Evolutionary conservation across 2,797 vertebrate genomes (phyloP).

Genomic region (Microcaecilia unicolor): DNA sequence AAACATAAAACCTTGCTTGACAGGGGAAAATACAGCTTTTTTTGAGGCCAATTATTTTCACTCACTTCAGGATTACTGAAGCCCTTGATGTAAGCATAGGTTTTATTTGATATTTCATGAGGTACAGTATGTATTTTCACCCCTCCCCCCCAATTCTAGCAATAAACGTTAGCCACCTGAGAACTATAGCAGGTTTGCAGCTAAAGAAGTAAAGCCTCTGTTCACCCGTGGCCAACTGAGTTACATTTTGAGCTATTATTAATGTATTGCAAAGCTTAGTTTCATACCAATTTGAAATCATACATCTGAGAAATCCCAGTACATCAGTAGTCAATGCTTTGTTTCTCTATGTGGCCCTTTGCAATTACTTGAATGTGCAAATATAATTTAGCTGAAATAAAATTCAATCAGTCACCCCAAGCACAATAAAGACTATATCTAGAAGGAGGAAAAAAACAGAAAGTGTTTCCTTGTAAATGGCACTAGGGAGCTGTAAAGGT

Average conservation of each 20-base stretch:
- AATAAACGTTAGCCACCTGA: slow-evolving; percentile 59
- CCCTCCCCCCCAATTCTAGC: slow-evolving; percentile 58
- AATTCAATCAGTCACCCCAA: slow-evolving; percentile 70
- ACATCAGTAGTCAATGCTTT: slow-evolving; percentile 61
- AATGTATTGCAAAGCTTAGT: slow-evolving; percentile 57
- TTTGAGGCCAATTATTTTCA: too few species aligned
- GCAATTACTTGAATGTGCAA: slow-evolving; percentile 73
- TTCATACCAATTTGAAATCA: slow-evolving; percentile 79
- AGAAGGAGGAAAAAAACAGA: slow-evolving; percentile 42
- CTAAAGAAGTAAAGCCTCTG: slow-evolving; percentile 38
- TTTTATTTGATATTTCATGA: slow-evolving; percentile 48
- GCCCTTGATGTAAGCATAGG: too few species aligned
- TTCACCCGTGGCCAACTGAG: slow-evolving; percentile 45
- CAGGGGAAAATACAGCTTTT: too few species aligned
- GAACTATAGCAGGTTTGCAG: slow-evolving; percentile 55
- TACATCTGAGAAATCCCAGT: slow-evolving; percentile 70
- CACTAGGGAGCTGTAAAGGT: slow-evolving; percentile 37
- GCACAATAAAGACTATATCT: slow-evolving; percentile 66
- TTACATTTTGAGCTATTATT: slow-evolving; percentile 61
- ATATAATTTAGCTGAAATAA: slow-evolving; percentile 73
- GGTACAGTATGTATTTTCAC: slow-evolving; percentile 42
- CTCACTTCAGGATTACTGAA: too few species aligned
- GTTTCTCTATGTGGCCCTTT: slow-evolving; percentile 67
- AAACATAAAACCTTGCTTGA: too few species aligned
- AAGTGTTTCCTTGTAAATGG: slow-evolving; percentile 38